Base-by-base conservation (phyloP, 1,140 invertebrate species). In the Ceratina calcarata region DNA sequence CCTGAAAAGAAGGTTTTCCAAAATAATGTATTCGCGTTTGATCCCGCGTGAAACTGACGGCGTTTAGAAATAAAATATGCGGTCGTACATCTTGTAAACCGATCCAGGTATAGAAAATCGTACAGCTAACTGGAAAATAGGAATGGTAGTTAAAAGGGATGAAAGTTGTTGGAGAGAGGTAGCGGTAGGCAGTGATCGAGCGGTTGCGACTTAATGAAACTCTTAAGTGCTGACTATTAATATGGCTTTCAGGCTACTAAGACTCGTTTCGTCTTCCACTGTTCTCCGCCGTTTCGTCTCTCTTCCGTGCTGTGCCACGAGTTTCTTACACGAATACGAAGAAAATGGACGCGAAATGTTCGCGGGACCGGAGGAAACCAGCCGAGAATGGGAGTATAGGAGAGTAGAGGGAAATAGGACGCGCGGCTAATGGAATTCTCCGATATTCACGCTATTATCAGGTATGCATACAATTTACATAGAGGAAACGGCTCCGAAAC, bases 151-250 rank as follows among this genome's bases (percentile, higher is more conserved):
- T 73, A 80, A 73, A 69, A 78, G 67, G 76, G 71, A 66, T 80
- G 82, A 85, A 87, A 87, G 85, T 86, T 83, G 62, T 80, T 58
- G 58, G 37, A 32, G 82, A 32, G 82, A 67, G 75, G 69, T 71
- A 71, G 80, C 74, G 83, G 82, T 83, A 89, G 90, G 90, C 91
- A 90, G 89, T 92, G 91, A 92, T 91, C 89, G 91, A 91, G 89
- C 88, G 90, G 85, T 89, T 85, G 90, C 86, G 88, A 91, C 91
- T 92, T 92, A 92, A 92, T 92, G 91, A 92, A 92, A 92, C 90
- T 92, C 91, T 91, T 89, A 91, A 92, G 91, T 90, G 86, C 85
- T 87, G 87, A 91, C 91, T 92, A 92, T 92, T 91, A 92, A 92
- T 92, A 92, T 91, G 87, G 89, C 90, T 92, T 90, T 86, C 86